phyloP scores from a whole-genome alignment of 2,888 invertebrate species.

The Thera obeliscata region DNA sequence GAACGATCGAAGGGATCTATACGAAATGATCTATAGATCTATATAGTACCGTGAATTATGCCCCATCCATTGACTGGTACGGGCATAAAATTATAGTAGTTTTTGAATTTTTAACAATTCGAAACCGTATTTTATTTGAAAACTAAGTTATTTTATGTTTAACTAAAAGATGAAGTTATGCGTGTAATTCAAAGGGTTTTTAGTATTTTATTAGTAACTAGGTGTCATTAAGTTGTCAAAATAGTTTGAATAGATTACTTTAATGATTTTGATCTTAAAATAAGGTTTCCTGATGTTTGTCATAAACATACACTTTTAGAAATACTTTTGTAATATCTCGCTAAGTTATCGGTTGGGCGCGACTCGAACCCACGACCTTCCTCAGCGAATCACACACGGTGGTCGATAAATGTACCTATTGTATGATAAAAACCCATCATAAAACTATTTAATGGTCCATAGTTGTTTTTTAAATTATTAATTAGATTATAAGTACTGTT shows the following conservation, averaged over 20 bases:
- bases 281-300: constrained; percentile 13
- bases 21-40: constrained; percentile 70
- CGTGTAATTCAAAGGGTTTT: constrained; percentile 18
- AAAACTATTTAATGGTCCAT: too few relatives aligned
- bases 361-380: background rate
- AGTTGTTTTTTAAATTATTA: too few relatives aligned
- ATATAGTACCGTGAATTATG: constrained; percentile 78
- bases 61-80: constrained; percentile 50
- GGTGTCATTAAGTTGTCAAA: constrained; percentile 30
- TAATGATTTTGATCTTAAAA: constrained; percentile 20
- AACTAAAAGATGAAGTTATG: constrained; percentile 19
- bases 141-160: constrained; percentile 26
- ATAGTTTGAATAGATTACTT: constrained; percentile 22
- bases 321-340: background rate
- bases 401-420: background rate
- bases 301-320: background rate
- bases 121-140: constrained; percentile 30
- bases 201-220: constrained; percentile 25
- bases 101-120: constrained; percentile 38
- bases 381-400: background rate
- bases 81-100: constrained; percentile 46
- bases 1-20: constrained; percentile 73
- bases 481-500: too few relatives aligned
- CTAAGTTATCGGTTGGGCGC: background rate
- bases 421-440: too few relatives aligned